Conservation (phyloP, 2,113 vertebrate species). For the Sinocyclocheilus maitianheensis region DNA sequence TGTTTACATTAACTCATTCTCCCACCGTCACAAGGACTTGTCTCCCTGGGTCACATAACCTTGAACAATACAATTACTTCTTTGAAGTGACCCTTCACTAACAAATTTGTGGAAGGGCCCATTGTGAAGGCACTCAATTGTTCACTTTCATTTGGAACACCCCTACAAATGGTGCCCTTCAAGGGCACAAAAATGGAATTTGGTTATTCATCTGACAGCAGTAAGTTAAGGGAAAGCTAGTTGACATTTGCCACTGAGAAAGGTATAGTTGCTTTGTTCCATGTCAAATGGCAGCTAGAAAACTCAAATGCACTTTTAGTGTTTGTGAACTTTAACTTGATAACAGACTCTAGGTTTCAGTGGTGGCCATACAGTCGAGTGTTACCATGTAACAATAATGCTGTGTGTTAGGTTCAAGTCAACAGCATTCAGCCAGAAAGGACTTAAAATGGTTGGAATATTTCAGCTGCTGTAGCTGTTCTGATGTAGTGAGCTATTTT, state of each 20-base stretch:
- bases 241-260: neutral
- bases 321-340: neutral
- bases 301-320: neutral
- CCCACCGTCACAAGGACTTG: neutral
- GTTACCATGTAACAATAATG: neutral
- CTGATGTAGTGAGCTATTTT: constrained; percentile 68
- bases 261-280: neutral
- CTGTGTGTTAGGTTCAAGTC: constrained; percentile 36
- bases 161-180: neutral
- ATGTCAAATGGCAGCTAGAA: neutral
- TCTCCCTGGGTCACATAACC: neutral
- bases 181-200: neutral
- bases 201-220: neutral
- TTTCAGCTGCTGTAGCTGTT: constrained; percentile 48
- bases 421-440: constrained; percentile 43
- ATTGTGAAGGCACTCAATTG: neutral
- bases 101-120: neutral
- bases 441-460: constrained; percentile 37
- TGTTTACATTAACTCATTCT: neutral
- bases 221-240: neutral
- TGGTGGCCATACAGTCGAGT: neutral
- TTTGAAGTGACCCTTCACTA: neutral
- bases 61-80: neutral
- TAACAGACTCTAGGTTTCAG: neutral
- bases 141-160: neutral